phyloP scores from a whole-genome alignment of 1,140 invertebrate species.

The Gyrodactylus salaris region DNA sequence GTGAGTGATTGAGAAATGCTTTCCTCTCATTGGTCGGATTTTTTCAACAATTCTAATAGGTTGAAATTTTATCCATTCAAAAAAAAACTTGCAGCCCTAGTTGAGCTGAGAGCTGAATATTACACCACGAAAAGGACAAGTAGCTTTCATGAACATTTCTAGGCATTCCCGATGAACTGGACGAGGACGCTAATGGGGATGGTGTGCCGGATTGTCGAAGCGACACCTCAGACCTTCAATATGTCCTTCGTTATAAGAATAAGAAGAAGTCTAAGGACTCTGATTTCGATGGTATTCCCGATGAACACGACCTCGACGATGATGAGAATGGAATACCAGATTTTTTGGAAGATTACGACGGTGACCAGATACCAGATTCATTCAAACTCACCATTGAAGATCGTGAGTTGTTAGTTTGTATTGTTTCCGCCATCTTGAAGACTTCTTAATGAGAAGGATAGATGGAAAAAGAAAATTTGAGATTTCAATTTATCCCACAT shows the following conservation, averaged over 20 bases:
- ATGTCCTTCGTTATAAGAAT: neutral
- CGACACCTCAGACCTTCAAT: conserved; percentile 6
- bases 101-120: no score
- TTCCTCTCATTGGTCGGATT: no score
- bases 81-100: no score
- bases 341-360: conserved; percentile 8
- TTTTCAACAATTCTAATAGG: no score
- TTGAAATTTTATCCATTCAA: no score
- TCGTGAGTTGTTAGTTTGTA: neutral
- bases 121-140: no score
- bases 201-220: conserved; percentile 11
- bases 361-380: conserved; percentile 1
- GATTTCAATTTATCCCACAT: no score
- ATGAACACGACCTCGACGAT: conserved; percentile 9
- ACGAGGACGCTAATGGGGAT: conserved; percentile 11
- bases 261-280: conserved; percentile 6
- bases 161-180: conserved; percentile 7
- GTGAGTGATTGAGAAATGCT: no score
- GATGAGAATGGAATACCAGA: conserved; percentile 10
- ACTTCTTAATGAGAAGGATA: no score
- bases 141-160: neutral
- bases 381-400: neutral
- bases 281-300: conserved; percentile 10
- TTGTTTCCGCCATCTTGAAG: no score
- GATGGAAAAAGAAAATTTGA: no score